A percentile compares a stretch with the other conserved stretches of the same genome.
These are phyloP conservation scores for Arenaria interpres DNA, from an alignment of 2,113 vertebrate genomes.

Conservation along the genomic window DNA sequence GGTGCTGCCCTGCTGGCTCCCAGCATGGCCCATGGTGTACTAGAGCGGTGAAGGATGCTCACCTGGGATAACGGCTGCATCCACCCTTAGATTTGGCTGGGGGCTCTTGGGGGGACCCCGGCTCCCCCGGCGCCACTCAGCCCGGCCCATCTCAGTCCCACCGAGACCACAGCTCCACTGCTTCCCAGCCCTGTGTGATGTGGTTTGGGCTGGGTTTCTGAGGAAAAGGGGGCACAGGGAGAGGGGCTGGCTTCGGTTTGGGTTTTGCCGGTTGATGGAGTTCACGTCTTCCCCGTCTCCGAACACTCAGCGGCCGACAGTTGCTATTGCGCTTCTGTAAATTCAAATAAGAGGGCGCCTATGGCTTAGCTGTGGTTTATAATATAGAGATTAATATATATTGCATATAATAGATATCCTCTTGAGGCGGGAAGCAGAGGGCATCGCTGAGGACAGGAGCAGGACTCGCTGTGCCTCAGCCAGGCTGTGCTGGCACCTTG, in stretches of 20 bases:
- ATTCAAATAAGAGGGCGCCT: neutral
- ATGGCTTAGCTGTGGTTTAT: neutral
- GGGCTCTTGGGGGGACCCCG: fast-evolving
- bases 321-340: neutral
- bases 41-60: neutral
- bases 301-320: fast-evolving
- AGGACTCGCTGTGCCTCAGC: neutral
- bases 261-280: neutral
- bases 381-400: neutral
- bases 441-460: neutral
- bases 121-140: fast-evolving
- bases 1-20: neutral
- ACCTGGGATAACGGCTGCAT: fast-evolving
- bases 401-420: neutral
- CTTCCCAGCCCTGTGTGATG: neutral
- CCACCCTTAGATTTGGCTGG: neutral
- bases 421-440: neutral
- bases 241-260: neutral
- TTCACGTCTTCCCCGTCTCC: neutral
- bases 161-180: neutral
- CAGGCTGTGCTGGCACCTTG: neutral
- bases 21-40: fast-evolving
- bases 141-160: neutral
- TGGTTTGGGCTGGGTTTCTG: neutral
- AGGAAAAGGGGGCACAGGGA: neutral